phyloP scores from a whole-genome alignment of 2,888 invertebrate genomes.

The Tromatobia lineatoria region DNA sequence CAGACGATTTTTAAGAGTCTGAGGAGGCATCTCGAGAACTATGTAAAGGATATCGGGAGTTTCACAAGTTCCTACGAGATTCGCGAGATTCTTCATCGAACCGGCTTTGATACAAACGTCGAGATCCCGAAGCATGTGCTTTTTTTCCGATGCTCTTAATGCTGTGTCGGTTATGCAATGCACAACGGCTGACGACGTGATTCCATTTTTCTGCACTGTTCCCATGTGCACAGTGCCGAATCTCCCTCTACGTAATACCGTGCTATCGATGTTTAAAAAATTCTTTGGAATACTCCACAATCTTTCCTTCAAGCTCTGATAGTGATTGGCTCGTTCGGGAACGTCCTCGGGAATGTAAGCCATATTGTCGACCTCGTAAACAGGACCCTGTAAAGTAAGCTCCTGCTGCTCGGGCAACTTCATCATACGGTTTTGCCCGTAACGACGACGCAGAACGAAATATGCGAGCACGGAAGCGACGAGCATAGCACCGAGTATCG shows the following conservation, averaged over 20 bases:
- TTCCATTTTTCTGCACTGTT: slow-evolving; percentile 88
- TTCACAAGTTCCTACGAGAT: slow-evolving; percentile 93
- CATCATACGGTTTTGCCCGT: slow-evolving; percentile 85
- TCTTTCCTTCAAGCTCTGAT: slow-evolving; percentile 91
- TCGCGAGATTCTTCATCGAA: slow-evolving; percentile 90
- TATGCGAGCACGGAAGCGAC: slow-evolving; percentile 89
- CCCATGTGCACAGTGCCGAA: slow-evolving; percentile 93
- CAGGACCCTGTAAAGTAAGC: slow-evolving; percentile 92
- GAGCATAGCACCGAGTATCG: slow-evolving; percentile 89
- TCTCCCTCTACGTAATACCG: slow-evolving; percentile 90
- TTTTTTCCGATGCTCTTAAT: slow-evolving; percentile 87
- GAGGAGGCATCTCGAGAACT: slow-evolving; percentile 90
- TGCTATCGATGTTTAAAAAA: slow-evolving; percentile 90
- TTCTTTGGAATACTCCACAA: slow-evolving; percentile 92
- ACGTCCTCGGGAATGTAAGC: slow-evolving; percentile 92
- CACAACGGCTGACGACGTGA: slow-evolving; percentile 87
- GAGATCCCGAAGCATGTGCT: slow-evolving; percentile 89
- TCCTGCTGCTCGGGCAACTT: slow-evolving; percentile 89
- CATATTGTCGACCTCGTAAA: slow-evolving; percentile 93
- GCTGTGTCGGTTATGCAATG: slow-evolving; percentile 89
- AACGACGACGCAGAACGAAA: slow-evolving; percentile 87
- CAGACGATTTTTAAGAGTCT: slow-evolving; percentile 90
- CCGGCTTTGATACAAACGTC: slow-evolving; percentile 90
- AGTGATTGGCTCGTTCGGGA: slow-evolving; percentile 89
- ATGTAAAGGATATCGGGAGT: slow-evolving; percentile 91